Evolutionary conservation across 37 sponge, comb jelly and placozoan genomes (phyloP), one percentile per base, ranked within the genome.

Genomic region (Theonella swinhoei): DNA sequence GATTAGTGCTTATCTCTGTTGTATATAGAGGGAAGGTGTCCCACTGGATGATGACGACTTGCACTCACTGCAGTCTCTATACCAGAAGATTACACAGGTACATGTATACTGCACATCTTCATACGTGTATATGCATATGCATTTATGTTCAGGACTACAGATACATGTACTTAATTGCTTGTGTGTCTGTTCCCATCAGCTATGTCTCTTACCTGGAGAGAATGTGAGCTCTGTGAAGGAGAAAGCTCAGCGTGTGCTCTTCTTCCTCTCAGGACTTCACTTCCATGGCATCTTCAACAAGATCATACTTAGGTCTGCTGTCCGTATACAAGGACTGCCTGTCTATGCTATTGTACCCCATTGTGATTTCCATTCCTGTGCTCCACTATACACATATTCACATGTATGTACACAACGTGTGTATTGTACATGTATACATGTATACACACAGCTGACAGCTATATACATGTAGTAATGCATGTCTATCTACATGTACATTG

Each of bases 211-310:
- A 42, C 58, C 64, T 17, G 85, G 77, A 25, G 79, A 73, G 73
- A 43, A 33, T 32, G 68, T 74, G 0, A 58, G 23, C 1, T 29
- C 20, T 23, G 24, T 93, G 14, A 77, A 78, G 14, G 38, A 26
- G 25, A 42, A 73, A 1, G 79, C 94, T 39, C 66, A 81, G 68
- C n/a, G 24, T 20, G 90, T 93, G 5, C 79, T 93, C 3, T 85
- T 88, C 42, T 86, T 85, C 5, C 64, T 89, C 70, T 88, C 89
- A 78, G 87, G 87, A 11, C 87, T 93, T 5, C 94, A 93, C 38
- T 93, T 93, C 72, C 87, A 88, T 61, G 81, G 89, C 68, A 88
- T 93, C 64, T 93, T 87, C 77, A 93, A 89, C 81, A 93, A 89
- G 43, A 93, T 88, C 78, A 89, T 93, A 42, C 33, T 81, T 7